Evolutionary conservation across 2,113 vertebrate genomes (phyloP).

Genomic region (Geococcyx californianus): DNA sequence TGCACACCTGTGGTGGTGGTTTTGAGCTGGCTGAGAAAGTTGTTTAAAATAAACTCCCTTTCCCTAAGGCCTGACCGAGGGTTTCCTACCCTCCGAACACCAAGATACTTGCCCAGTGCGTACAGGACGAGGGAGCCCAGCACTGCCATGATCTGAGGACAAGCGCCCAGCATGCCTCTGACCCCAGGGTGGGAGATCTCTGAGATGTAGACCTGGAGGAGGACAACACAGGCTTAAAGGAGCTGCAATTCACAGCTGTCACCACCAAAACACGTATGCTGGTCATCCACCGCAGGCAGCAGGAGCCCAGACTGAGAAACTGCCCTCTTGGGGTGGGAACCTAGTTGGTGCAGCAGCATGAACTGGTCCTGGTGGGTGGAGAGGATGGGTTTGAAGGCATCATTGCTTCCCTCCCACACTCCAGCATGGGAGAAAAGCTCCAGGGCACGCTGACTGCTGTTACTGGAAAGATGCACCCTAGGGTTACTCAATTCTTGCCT

Average conservation of each 20-base stretch:
- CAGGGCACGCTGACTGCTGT: rapidly evolving
- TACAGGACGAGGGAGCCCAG: slow-evolving; percentile 89
- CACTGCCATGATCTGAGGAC: slow-evolving; percentile 93
- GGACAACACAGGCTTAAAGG: rapidly evolving
- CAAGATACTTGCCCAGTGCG: slow-evolving; percentile 75
- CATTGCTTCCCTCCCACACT: neutral
- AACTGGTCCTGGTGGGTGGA: neutral
- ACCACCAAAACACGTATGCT: neutral
- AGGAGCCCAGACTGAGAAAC: neutral
- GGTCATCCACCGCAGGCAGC: rapidly evolving
- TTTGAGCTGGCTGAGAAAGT: neutral
- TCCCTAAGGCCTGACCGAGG: rapidly evolving
- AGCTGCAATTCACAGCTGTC: rapidly evolving
- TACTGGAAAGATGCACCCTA: neutral
- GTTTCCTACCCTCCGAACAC: neutral
- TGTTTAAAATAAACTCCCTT: neutral
- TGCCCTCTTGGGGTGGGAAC: rapidly evolving
- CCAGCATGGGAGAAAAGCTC: rapidly evolving
- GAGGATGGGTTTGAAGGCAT: neutral
- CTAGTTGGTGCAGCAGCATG: rapidly evolving
- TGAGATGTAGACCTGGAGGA: slow-evolving; percentile 90
- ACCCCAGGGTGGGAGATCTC: slow-evolving; percentile 88
- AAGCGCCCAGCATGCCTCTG: slow-evolving; percentile 88
- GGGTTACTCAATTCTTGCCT: slow-evolving; percentile 6
- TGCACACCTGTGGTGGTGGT: neutral